These are phyloP conservation scores for Myripristis murdjan DNA, from an alignment of 2,797 vertebrate genomes.

Conservation along the genomic window DNA sequence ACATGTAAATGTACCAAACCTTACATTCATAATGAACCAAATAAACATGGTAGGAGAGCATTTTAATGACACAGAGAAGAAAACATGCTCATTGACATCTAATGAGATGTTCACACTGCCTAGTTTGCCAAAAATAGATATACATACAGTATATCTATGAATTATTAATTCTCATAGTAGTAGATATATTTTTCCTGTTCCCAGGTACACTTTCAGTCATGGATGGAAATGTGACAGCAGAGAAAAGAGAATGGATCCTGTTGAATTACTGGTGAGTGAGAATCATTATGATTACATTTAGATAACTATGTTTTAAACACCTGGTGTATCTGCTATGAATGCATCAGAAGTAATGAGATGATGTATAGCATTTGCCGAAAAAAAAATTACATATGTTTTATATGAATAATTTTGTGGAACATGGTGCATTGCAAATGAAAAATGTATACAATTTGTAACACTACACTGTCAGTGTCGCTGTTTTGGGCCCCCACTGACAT, in stretches of 20 bases:
- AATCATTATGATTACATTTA: not conserved
- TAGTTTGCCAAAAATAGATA: no score
- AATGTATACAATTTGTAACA: not conserved
- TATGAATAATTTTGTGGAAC: not conserved
- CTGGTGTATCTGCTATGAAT: not conserved
- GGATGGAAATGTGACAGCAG: not conserved
- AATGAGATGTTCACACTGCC: no score
- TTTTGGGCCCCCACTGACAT: conserved; percentile 34
- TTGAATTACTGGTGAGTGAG: not conserved
- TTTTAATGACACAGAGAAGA: no score
- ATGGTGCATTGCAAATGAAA: not conserved
- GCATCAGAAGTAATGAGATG: not conserved
- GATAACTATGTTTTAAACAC: no score
- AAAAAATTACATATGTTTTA: not conserved
- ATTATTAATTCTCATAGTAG: no score
- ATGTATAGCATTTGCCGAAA: not conserved
- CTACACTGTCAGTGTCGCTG: conserved; percentile 19
- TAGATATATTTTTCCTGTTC: not conserved
- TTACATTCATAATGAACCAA: no score
- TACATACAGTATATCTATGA: no score
- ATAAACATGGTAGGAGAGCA: no score
- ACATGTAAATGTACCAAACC: no score
- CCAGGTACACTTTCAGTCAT: not conserved
- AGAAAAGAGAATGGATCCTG: not conserved
- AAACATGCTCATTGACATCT: no score